Evolutionary conservation across 2,888 invertebrate species (phyloP).

Genomic region (Cheilosia pagana): DNA sequence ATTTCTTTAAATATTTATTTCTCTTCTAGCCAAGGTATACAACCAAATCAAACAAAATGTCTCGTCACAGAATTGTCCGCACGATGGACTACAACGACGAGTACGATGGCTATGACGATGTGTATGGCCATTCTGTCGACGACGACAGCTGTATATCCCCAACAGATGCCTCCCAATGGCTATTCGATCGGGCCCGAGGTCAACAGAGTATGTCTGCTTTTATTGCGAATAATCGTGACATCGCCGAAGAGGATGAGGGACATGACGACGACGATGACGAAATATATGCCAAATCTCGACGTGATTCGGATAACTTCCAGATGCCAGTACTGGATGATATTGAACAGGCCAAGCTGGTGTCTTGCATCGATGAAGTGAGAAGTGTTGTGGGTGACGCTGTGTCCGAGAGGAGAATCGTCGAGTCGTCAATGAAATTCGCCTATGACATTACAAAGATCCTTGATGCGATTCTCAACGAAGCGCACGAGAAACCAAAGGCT

Average conservation of each 20-base stretch:
- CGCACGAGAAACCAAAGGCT: slow-evolving; percentile 78
- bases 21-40: background rate
- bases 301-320: slow-evolving; percentile 84
- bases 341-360: slow-evolving; percentile 90
- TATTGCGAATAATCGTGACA: slow-evolving; percentile 87
- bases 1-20: background rate
- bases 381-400: slow-evolving; percentile 91
- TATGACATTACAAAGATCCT: slow-evolving; percentile 90
- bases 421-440: slow-evolving; percentile 88
- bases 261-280: slow-evolving; percentile 85
- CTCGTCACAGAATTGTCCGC: slow-evolving; percentile 93
- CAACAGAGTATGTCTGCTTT: slow-evolving; percentile 90
- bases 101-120: slow-evolving; percentile 93
- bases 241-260: slow-evolving; percentile 89
- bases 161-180: slow-evolving; percentile 92
- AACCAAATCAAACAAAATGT: slow-evolving; percentile 86
- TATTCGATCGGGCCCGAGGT: slow-evolving; percentile 91
- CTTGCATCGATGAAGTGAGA: slow-evolving; percentile 92
- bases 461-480: slow-evolving; percentile 87
- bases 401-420: slow-evolving; percentile 89
- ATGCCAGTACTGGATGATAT: slow-evolving; percentile 86
- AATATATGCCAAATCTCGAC: slow-evolving; percentile 83
- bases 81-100: slow-evolving; percentile 94
- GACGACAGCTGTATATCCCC: slow-evolving; percentile 96
- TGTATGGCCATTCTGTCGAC: slow-evolving; percentile 97